Evolutionary conservation across 2,113 vertebrate species (phyloP).

Genomic region (Petaurus breviceps): DNA sequence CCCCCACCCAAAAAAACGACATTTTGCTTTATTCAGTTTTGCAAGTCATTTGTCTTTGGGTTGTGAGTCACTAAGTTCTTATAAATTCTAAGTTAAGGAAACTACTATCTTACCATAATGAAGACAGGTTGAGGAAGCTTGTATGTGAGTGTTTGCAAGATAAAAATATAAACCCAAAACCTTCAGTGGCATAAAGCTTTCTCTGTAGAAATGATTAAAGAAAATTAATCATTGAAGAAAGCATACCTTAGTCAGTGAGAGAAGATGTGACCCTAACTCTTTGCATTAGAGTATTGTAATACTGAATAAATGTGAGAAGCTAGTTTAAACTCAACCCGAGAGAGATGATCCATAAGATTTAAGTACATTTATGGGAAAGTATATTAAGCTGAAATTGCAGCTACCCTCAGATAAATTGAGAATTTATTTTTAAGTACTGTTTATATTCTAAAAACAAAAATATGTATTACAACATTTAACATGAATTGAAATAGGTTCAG

Average conservation of each 20-base stretch:
- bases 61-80: not conserved
- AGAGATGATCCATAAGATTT: conserved; percentile 68
- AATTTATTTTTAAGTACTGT: not conserved
- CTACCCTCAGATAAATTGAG: conserved; percentile 60
- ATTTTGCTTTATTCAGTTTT: not conserved
- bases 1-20: no score
- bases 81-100: not conserved
- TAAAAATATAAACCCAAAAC: not conserved
- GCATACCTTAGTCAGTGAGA: conserved; percentile 34
- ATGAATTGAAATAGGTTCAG: not conserved
- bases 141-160: not conserved
- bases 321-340: conserved; percentile 49
- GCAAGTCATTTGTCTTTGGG: not conserved
- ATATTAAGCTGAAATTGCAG: conserved; percentile 52
- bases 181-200: not conserved
- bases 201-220: not conserved
- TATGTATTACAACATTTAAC: not conserved
- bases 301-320: conserved; percentile 62
- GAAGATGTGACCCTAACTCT: conserved; percentile 16
- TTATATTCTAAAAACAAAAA: not conserved
- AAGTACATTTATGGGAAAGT: conserved; percentile 64
- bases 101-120: not conserved
- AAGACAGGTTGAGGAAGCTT: not conserved
- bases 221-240: not conserved
- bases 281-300: conserved; percentile 44